Percentiles rank a stretch among this genome's conserved stretches.
These are phyloP conservation scores for Andrena hattorfiana DNA, from an alignment of 2,888 invertebrate genomes.

Conservation along the genomic window DNA sequence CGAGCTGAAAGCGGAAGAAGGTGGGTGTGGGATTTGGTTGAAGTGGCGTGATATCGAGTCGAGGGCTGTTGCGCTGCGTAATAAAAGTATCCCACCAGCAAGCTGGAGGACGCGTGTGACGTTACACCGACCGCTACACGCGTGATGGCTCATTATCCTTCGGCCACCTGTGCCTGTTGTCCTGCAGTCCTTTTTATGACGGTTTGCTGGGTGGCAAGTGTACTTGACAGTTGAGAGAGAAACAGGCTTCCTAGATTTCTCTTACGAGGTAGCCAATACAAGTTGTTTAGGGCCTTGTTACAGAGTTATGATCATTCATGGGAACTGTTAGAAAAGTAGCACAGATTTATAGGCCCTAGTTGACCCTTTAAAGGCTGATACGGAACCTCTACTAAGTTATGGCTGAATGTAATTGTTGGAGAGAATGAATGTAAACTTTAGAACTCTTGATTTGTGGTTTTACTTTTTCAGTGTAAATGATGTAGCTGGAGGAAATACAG, in stretches of 20 bases:
- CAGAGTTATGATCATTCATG: background rate
- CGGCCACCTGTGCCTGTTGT: background rate
- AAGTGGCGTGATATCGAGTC: slow-evolving; percentile 23
- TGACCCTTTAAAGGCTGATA: no score
- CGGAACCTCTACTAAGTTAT: background rate
- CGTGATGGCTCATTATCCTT: background rate
- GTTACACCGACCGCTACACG: slow-evolving; percentile 32
- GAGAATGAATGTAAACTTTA: no score
- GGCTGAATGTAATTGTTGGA: background rate
- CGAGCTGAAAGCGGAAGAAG: slow-evolving; percentile 6
- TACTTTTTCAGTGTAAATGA: no score
- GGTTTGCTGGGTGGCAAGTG: background rate
- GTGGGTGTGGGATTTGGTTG: slow-evolving; percentile 2
- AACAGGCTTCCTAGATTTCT: background rate
- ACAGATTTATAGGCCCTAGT: background rate
- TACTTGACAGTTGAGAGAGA: background rate
- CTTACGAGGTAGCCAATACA: background rate
- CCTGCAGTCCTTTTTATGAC: background rate
- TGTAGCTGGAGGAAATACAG: no score
- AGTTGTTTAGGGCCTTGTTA: background rate
- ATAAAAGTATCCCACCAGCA: slow-evolving; percentile 58
- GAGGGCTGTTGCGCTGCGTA: slow-evolving; percentile 42
- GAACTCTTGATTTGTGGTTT: no score
- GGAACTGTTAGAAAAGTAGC: background rate
- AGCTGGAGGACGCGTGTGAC: slow-evolving; percentile 27